Conservation (phyloP, 2,797 vertebrate species). For the Neoniphon sammara region DNA sequence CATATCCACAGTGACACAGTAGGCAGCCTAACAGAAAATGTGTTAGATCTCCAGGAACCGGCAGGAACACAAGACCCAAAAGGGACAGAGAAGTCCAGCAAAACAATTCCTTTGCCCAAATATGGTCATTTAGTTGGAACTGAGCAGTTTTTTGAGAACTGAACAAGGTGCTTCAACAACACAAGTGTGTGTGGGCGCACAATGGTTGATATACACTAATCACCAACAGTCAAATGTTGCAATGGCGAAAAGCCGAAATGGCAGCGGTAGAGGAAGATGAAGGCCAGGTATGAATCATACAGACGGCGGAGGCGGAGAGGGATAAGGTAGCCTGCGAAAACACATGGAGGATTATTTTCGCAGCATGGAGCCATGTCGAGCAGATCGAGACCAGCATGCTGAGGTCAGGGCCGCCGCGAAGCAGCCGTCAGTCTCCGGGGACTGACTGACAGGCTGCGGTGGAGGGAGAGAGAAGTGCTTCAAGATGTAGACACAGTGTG, state of each 20-base stretch:
- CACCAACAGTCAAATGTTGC: constrained; percentile 36
- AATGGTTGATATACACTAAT: constrained; percentile 17
- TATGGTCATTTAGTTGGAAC: background rate
- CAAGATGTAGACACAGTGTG: background rate
- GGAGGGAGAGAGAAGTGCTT: background rate
- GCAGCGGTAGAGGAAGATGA: constrained; percentile 31
- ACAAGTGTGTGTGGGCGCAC: constrained; percentile 39
- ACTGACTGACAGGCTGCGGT: background rate
- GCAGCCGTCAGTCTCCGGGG: constrained; percentile 30
- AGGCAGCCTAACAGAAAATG: background rate
- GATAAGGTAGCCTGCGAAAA: constrained; percentile 9
- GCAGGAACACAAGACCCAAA: background rate
- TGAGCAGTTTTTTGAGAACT: background rate
- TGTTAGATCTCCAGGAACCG: background rate
- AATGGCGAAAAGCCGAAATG: constrained; percentile 15
- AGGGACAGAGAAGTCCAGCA: background rate
- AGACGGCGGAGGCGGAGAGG: constrained; percentile 19
- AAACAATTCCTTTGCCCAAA: background rate
- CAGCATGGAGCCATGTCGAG: background rate
- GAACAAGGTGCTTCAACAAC: constrained; percentile 4
- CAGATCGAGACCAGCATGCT: constrained; percentile 1
- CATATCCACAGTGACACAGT: background rate
- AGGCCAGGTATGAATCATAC: constrained; percentile 43
- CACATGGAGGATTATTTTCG: constrained; percentile 2
- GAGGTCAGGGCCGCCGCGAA: background rate